Base-by-base conservation (phyloP, 2,888 invertebrate species). In the Copidosoma aretas region DNA sequence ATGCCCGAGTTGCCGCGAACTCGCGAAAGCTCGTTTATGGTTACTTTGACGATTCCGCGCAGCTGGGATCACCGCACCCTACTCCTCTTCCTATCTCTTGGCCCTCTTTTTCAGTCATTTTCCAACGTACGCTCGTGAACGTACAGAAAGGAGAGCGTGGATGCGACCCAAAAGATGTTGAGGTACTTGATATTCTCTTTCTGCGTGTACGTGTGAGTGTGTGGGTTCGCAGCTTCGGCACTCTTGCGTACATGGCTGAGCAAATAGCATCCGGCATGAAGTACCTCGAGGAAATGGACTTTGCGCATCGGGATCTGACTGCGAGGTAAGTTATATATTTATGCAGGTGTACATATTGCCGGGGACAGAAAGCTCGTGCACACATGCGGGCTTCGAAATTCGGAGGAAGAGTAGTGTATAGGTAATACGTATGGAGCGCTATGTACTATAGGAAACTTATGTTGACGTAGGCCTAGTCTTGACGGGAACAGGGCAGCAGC, bases 211-310 rank as follows among this genome's bases (percentile, higher is more conserved):
- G 41, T 41, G 17, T n/a, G 24, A 32, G 21, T 10, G 64, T 53
- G 32, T 32, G 32, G 65, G 69, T 71, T 32, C 87, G 67, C 84
- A 91, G 91, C 80, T 90, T 89, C 84, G 90, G 90, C 80, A 90
- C 90, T 83, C 87, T 94, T 80, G 87, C 94, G 74, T 92, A 91
- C 84, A 89, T 94, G 84, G 92, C 93, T 57, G 89, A 91, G 64
- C 94, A 96, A 84, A 90, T 96, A 73, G 93, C 95, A 1, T 91
- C 93, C 4, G 95, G 95, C 17, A 95, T 95, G 94, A 90, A 92
- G 79, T 95, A 95, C 83, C 86, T 96, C 77, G 91, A 96, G 85
- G 90, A 93, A 59, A 87, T 94, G 74, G 93, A 94, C 85, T 95
- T 95, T 82, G 95, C 96, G 60, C 96, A 96, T 83, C 88, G 95